A percentile compares a stretch with the other conserved stretches of the same genome.
Evolutionary conservation across 2,888 invertebrate genomes (phyloP).

Genomic region (Acrobasis repandana): DNA sequence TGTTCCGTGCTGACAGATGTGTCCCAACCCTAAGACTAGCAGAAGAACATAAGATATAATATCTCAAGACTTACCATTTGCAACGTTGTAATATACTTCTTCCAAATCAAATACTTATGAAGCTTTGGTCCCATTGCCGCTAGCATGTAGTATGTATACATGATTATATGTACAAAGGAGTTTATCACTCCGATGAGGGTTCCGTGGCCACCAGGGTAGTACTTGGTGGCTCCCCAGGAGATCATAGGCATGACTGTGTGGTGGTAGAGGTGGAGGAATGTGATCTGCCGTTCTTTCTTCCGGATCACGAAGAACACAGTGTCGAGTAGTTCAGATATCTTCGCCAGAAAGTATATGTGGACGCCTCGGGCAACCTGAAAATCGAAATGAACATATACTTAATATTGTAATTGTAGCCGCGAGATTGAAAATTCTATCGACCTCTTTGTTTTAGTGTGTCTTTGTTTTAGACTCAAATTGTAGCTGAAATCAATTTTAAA

Average conservation of each 20-base stretch:
- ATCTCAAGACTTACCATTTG: conserved; percentile 87
- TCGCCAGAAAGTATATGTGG: conserved; percentile 94
- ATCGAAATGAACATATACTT: neutral
- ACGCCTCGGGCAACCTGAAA: conserved; percentile 87
- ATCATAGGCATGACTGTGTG: conserved; percentile 97
- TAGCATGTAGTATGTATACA: conserved; percentile 96
- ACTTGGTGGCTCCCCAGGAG: conserved; percentile 96
- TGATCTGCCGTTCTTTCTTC: conserved; percentile 94
- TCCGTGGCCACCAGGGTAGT: conserved; percentile 93
- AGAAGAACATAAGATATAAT: too few species aligned
- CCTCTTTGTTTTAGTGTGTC: too few species aligned
- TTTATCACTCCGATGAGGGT: conserved; percentile 95
- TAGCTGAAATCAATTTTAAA: too few species aligned
- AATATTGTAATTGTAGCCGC: too few species aligned
- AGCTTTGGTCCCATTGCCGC: conserved; percentile 94
- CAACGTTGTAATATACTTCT: conserved; percentile 93
- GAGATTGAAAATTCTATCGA: too few species aligned
- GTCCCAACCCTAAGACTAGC: too few species aligned
- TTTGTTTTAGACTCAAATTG: too few species aligned
- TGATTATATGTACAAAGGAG: conserved; percentile 96
- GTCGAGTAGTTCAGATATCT: conserved; percentile 94
- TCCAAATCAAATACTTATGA: conserved; percentile 96
- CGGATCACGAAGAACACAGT: conserved; percentile 96
- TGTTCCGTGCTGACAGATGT: too few species aligned
- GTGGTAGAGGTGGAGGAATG: conserved; percentile 96